Evolutionary conservation across 64 coral and sea anemone genomes (phyloP), one percentile per base, ranked within the genome.

Genomic region (Astreopora myriophthalma): DNA sequence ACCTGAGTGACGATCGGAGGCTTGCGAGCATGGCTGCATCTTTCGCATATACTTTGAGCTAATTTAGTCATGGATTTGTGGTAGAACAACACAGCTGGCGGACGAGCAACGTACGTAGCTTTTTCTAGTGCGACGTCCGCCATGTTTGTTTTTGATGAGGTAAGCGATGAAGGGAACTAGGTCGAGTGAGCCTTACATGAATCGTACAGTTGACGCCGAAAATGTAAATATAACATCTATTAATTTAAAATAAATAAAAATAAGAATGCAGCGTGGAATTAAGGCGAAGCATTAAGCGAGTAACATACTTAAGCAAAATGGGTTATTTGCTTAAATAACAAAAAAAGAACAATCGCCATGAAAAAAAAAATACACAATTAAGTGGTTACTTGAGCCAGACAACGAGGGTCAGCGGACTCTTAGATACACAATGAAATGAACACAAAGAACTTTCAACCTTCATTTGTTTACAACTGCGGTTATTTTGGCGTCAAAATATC

Each of bases 51-150:
- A 27, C 87, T 94, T 86, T 90, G 12, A 20, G 95, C 95, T 14
- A 96, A 77, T 11, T 44, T 16, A 49, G 70, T 90, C 95, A 96
- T 96, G 3, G 95, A 96, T 42, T 96, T 83, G 62, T 96, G 95
- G 75, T 90, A 96, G 34, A 93, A 96, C 28, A 96, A 38, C 26
- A 91, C 89, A 3, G 95, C 87, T 23, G 95, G 95, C 4, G 95
- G 95, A 3, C 95, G 92, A 28, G 87, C 75, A 16, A 89, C 86
- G 73, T 86, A 85, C 25, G 52, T 63, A 13, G 57, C 57, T 23
- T 24, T 83, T 34, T 37, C 26, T 33, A 36, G 34, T 5, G 48
- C 68, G 8, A n/a, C 75, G 0, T 91, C 77, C 48, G 86, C 95
- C 95, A 96, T 96, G 3, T 93, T 93, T 66, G 28, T 20, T 12